These are phyloP conservation scores for Megaceryle maxima DNA, from an alignment of 2,113 vertebrate genomes.

Conservation along the genomic window DNA sequence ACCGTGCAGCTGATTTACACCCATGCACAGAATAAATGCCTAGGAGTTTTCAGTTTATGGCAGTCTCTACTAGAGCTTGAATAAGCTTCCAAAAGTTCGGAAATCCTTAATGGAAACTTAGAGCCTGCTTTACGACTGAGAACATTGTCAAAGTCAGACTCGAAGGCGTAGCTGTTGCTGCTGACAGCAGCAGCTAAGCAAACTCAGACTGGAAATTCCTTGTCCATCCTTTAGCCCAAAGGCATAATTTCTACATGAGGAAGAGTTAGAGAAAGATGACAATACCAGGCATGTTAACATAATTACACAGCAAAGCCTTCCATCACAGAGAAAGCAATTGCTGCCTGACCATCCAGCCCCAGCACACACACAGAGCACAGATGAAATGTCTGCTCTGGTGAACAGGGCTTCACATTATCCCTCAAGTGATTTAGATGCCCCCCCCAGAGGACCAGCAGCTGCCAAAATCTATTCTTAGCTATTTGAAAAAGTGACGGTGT, in stretches of 20 bases:
- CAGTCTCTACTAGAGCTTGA: background rate
- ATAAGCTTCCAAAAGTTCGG: background rate
- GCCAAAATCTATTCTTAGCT: slow-evolving; percentile 30
- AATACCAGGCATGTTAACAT: slow-evolving; percentile 3
- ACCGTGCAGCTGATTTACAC: background rate
- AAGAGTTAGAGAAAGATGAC: background rate
- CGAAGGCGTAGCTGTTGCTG: background rate
- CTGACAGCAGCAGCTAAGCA: background rate
- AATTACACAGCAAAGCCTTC: slow-evolving; percentile 40
- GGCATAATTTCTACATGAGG: background rate
- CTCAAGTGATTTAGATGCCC: background rate
- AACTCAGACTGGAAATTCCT: background rate
- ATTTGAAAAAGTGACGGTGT: background rate
- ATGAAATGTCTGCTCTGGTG: background rate
- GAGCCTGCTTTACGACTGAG: background rate
- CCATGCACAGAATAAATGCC: background rate
- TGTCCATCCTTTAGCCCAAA: background rate
- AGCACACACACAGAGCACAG: background rate
- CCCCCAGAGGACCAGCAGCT: slow-evolving; percentile 6
- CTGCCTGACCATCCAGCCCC: background rate
- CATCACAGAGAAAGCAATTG: background rate
- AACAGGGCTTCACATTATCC: background rate
- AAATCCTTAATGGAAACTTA: background rate
- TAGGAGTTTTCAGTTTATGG: background rate
- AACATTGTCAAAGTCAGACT: background rate